Base-by-base conservation (phyloP, 2,888 invertebrate species). In the Agriopis aurantiaria region DNA sequence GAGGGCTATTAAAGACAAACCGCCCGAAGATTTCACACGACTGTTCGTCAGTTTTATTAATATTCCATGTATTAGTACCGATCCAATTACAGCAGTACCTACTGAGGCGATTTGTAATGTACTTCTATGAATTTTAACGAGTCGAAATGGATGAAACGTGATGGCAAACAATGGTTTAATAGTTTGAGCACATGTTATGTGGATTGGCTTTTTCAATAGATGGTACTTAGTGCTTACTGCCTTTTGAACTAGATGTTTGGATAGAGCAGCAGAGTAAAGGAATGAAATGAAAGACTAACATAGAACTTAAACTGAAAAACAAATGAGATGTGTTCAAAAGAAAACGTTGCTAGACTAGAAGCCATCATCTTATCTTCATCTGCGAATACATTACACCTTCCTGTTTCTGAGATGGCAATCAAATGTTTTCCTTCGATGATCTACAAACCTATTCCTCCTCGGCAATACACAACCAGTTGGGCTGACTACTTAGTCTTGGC, bases 21-120 rank as follows among this genome's bases (percentile, higher is more conserved):
- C 68, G 72, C 64, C 72, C 78, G 73, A 78, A 69, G 33, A 77
- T 78, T 88, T 88, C 88, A 85, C 88, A 89, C 85, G 88, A 83
- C 71, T 75, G 79, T 83, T 80, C 80, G 81, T 81, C 79, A 69
- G 74, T 80, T 81, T 84, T 83, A 84, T 86, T 85, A 85, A 85
- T 85, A 81, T 72, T 76, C 76, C 72, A 58, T 58, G 75, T 72
- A 83, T 87, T 85, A 82, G 84, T 86, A 83, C 80, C 74, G 77
- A 78, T 82, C 79, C 80, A 77, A 81, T 85, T 82, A 71, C 74
- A 68, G 12, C n/a, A 53, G 62, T 62, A 62, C 53, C 57, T 78
- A 72, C 68, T 67, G 61, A 71, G 66, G 66, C 75, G 71, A 75
- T 73, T 74, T 74, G 66, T 74, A 69, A 63, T 66, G 61, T 61